phyloP scores from a whole-genome alignment of 2,113 vertebrate genomes.

The Microtus oregoni region DNA sequence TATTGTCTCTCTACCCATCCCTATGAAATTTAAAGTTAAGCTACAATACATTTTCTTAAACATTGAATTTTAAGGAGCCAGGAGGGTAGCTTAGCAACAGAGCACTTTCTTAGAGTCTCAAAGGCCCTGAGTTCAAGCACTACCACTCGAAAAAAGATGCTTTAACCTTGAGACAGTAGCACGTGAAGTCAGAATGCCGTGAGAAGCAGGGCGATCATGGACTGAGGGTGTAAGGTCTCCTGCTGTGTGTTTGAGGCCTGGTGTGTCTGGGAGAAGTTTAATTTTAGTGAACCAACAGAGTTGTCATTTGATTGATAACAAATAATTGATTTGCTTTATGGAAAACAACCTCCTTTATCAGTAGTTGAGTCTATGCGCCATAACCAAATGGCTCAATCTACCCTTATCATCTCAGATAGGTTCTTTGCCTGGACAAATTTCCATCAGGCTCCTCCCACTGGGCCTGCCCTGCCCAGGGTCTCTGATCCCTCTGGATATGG shows the following conservation, averaged over 20 bases:
- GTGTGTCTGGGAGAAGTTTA: background rate
- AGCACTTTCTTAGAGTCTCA: background rate
- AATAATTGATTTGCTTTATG: background rate
- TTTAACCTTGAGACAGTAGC: background rate
- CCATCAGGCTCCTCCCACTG: background rate
- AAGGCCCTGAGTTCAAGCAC: background rate
- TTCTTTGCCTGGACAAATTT: background rate
- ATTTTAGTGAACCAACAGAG: background rate
- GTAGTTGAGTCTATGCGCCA: background rate
- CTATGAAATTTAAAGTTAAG: background rate
- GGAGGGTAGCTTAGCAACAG: too few species aligned
- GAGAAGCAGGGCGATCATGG: background rate
- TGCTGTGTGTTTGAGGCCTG: background rate
- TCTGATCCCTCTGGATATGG: background rate
- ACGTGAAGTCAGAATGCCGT: background rate
- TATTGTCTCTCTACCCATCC: background rate
- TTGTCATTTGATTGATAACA: background rate
- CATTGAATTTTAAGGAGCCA: background rate
- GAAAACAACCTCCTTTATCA: background rate
- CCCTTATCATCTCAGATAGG: background rate
- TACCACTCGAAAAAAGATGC: background rate
- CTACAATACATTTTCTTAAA: background rate
- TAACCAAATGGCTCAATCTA: background rate
- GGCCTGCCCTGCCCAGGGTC: background rate
- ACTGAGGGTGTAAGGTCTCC: background rate